Evolutionary conservation across 2,888 invertebrate species (phyloP), one percentile per base, ranked within the genome.

Genomic region (Alcis repandata): DNA sequence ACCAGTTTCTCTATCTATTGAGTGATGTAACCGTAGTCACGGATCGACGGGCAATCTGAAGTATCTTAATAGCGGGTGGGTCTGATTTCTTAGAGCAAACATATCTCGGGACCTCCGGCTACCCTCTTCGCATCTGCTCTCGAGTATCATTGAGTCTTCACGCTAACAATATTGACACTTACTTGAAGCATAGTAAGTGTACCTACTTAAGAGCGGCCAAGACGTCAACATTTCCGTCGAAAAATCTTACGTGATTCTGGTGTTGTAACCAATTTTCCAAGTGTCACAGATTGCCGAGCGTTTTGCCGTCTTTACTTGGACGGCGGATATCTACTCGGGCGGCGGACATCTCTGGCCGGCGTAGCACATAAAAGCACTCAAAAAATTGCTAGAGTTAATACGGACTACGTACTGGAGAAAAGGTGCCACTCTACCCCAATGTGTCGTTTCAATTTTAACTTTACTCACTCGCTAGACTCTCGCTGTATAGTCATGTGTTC

Each of bases 61-160:
- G 15, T 43, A 43, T 43, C 46, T 27, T 48, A 40, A 61, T 61
- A 46, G 40, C 38, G 38, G 40, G 36, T 49, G 43, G 59, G 7
- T 61, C 48, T 36, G 22, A 54, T 61, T 56, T 32, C 54, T 17
- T 38, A 38, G 33, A 10, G 54, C 48, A 61, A 61, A 61, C 48
- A 61, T 48, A n/a, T 45, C 40, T 48, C 15, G 32, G 33, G 32
- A 15, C 17, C 4, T 49, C 36, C 33, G 9, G 51, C 19, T 43
- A 11, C 43, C 51, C 43, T 51, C 49, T 27, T 17, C 36, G 13
- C 11, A 13, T 38, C 20, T n/a, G n/a, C n/a, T 33, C 33, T 49
- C 11, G 17, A 49, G 33, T 49, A 20, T 33, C 49, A 32, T 49
- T 33, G 9, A 33, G 33, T 11, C 15, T 8, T 49, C 17, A 33